phyloP scores from a whole-genome alignment of 2,113 vertebrate genomes.

The Pterocles burchelli region DNA sequence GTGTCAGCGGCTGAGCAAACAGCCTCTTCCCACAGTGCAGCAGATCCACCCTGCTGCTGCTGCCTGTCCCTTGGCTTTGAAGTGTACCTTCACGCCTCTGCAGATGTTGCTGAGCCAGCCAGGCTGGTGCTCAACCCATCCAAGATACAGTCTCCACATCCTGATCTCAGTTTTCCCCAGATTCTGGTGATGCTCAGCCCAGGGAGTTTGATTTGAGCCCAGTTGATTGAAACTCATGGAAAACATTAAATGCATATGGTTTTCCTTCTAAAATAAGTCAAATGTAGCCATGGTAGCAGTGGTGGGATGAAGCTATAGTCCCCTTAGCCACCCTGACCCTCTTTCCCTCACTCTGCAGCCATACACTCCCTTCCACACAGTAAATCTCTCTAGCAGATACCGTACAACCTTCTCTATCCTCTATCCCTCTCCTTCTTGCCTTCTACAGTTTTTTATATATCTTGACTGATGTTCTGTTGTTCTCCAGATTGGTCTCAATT shows the following conservation, averaged over 20 bases:
- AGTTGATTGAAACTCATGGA: background rate
- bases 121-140: background rate
- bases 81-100: background rate
- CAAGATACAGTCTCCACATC: background rate
- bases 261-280: background rate
- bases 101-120: background rate
- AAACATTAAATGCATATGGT: background rate
- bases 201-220: background rate
- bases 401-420: background rate
- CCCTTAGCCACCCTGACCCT: background rate
- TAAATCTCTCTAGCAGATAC: background rate
- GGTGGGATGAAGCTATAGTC: background rate
- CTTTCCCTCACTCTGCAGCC: background rate
- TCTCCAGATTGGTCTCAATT: conserved; percentile 85
- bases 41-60: background rate
- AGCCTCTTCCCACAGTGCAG: background rate
- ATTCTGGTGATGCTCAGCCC: background rate
- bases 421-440: background rate
- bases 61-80: background rate
- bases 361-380: background rate
- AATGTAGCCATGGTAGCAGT: background rate
- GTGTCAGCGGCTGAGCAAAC: background rate
- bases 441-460: background rate
- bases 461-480: background rate
- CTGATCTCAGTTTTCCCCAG: background rate